Evolutionary conservation across 2,113 vertebrate genomes (phyloP).

Genomic region (Coreoperca whiteheadi): DNA sequence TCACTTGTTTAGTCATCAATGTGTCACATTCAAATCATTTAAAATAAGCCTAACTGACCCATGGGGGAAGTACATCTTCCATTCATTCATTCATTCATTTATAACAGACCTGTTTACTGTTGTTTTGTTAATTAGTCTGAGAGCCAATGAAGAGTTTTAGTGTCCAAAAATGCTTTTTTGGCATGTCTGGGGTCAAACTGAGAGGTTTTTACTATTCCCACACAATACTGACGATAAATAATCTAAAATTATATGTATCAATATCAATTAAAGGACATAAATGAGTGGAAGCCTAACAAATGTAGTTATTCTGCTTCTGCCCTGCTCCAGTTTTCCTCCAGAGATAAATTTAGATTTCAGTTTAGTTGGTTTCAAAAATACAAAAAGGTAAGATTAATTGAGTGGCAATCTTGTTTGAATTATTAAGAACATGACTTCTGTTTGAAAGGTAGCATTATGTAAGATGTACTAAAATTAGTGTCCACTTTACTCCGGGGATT

Average conservation of each 20-base stretch:
- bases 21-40: background rate
- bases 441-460: constrained; percentile 25
- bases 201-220: background rate
- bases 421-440: background rate
- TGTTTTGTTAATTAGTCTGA: background rate
- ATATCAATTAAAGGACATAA: background rate
- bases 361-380: background rate
- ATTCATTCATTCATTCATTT: background rate
- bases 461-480: constrained; percentile 44
- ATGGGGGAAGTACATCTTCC: background rate
- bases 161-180: background rate
- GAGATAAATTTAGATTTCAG: background rate
- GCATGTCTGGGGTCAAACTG: background rate
- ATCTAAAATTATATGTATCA: background rate
- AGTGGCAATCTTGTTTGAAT: background rate
- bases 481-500: constrained; percentile 18
- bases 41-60: background rate
- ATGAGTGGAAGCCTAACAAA: background rate
- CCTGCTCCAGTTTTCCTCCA: background rate
- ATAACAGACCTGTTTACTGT: background rate
- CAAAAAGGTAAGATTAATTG: background rate
- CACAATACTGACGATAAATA: background rate
- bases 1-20: background rate
- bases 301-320: background rate
- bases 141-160: background rate